Conservation (phyloP, 2,797 vertebrate genomes). For the Sebastes nivosus region DNA sequence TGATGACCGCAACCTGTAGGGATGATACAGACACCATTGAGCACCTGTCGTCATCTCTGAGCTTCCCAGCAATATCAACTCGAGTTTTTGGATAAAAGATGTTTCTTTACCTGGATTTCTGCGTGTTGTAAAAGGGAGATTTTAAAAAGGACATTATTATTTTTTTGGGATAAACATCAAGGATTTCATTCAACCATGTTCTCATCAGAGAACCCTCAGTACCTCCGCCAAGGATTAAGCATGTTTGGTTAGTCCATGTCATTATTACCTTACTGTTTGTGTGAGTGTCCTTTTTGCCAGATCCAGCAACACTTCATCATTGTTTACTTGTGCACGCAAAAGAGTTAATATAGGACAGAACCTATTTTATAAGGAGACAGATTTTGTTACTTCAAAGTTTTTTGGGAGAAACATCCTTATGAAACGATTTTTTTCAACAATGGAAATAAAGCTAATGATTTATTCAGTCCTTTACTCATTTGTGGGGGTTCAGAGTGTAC, state of each 20-base stretch:
- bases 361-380: neutral
- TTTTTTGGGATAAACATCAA: constrained; percentile 56
- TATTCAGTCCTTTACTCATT: constrained; percentile 9
- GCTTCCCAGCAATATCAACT: constrained; percentile 61
- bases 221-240: constrained; percentile 87
- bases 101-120: constrained; percentile 51
- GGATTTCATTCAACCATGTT: constrained; percentile 77
- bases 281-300: neutral
- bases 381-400: constrained; percentile 4
- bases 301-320: neutral
- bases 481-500: constrained; percentile 30
- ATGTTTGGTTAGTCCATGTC: constrained; percentile 85
- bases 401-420: neutral
- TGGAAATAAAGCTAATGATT: constrained; percentile 8
- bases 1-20: constrained; percentile 63
- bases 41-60: constrained; percentile 67
- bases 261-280: constrained; percentile 8
- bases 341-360: neutral
- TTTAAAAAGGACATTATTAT: constrained; percentile 61
- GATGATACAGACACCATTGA: constrained; percentile 60
- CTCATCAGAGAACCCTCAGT: constrained; percentile 86
- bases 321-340: neutral
- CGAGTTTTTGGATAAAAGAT: constrained; percentile 65
- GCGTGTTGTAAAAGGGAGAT: constrained; percentile 44
- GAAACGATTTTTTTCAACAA: neutral